Conservation (phyloP, 2,888 invertebrate species). For the Oxycera nigricornis region DNA sequence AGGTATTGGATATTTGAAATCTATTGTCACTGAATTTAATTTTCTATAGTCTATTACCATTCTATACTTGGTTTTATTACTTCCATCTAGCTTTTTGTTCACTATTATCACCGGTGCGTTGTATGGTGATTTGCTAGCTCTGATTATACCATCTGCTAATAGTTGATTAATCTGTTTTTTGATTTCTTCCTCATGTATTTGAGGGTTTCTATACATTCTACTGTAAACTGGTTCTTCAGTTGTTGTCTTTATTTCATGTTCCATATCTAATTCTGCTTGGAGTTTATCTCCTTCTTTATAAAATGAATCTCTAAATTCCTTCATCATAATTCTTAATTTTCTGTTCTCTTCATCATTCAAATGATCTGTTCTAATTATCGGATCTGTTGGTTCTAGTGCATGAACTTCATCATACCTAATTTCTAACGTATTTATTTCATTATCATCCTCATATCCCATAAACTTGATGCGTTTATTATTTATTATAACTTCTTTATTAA, state of each 20-base stretch:
- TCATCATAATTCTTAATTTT: not conserved
- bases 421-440: too few relatives aligned
- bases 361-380: slow-evolving; percentile 1
- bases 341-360: slow-evolving; percentile 7
- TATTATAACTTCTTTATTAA: too few relatives aligned
- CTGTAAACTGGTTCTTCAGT: slow-evolving; percentile 2
- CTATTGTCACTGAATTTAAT: slow-evolving; percentile 28
- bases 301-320: not conserved
- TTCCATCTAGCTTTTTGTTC: slow-evolving; percentile 1
- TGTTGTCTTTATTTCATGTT: slow-evolving; percentile 19
- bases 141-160: not conserved
- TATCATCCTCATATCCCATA: too few relatives aligned
- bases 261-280: not conserved
- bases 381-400: too few relatives aligned
- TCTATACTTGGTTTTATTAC: not conserved
- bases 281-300: slow-evolving; percentile 3
- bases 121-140: slow-evolving; percentile 15
- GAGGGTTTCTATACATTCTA: slow-evolving; percentile 6
- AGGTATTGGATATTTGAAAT: slow-evolving; percentile 19
- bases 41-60: slow-evolving; percentile 20
- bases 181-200: not conserved
- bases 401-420: too few relatives aligned
- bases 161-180: slow-evolving; percentile 8
- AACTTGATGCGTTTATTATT: too few relatives aligned
- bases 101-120: slow-evolving; percentile 18